phyloP scores from a whole-genome alignment of 2,888 invertebrate genomes.

The Aphodius granarius region DNA sequence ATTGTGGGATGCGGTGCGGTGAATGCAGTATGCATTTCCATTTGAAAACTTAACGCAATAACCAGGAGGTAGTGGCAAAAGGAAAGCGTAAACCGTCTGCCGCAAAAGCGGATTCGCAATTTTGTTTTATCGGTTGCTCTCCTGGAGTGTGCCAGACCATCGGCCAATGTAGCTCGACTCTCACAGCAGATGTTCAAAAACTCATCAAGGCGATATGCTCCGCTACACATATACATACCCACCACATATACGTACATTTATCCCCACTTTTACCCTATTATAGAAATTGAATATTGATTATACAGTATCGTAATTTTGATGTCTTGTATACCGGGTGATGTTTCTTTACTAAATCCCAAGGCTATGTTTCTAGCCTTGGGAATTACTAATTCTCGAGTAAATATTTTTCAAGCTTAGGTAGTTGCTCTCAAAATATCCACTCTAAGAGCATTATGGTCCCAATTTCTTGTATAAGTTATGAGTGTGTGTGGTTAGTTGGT shows the following conservation, averaged over 20 bases:
- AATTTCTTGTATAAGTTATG: constrained; percentile 2
- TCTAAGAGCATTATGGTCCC: background rate
- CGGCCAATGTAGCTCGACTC: background rate
- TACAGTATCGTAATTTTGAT: constrained; percentile 6
- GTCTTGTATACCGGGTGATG: too few species aligned
- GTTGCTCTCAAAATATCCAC: background rate
- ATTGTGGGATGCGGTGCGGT: background rate
- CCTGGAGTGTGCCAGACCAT: background rate
- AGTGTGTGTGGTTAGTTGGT: constrained; percentile 3
- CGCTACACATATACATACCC: background rate
- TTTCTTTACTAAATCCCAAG: too few species aligned
- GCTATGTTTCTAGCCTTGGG: too few species aligned
- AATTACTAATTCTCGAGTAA: background rate
- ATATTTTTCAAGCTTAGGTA: background rate
- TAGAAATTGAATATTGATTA: constrained; percentile 15
- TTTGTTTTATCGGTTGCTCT: background rate
- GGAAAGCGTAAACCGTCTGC: background rate
- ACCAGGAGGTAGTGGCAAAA: background rate
- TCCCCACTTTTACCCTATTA: constrained; percentile 4
- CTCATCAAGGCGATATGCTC: background rate
- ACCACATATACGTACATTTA: background rate
- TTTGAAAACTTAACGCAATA: background rate
- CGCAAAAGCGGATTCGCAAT: background rate
- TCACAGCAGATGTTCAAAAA: background rate
- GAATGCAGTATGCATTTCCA: background rate